Conservation (phyloP, 2,888 invertebrate genomes). For the Drosophila diplacantha region DNA sequence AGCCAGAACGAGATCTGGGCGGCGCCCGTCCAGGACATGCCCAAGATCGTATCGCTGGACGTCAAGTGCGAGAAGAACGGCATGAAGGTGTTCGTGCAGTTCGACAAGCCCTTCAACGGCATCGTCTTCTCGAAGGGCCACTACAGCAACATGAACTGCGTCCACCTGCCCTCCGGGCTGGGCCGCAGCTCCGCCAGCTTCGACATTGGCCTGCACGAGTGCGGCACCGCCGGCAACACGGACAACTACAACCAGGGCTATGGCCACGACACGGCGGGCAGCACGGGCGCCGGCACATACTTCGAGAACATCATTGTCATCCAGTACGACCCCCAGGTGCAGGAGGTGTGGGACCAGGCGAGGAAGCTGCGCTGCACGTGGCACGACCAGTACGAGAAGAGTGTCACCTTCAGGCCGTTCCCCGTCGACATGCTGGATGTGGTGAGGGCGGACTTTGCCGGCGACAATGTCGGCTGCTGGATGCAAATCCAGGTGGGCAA, state of each 20-base stretch:
- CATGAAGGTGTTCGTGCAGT: constrained; percentile 96
- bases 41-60: constrained; percentile 93
- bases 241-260: constrained; percentile 93
- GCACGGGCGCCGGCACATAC: constrained; percentile 89
- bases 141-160: constrained; percentile 94
- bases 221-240: constrained; percentile 94
- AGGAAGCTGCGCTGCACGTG: constrained; percentile 94
- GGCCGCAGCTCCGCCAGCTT: constrained; percentile 92
- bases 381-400: constrained; percentile 97
- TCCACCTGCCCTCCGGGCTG: constrained; percentile 92
- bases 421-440: constrained; percentile 97
- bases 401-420: constrained; percentile 95
- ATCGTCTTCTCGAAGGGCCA: constrained; percentile 96
- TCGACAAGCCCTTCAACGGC: constrained; percentile 96
- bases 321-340: constrained; percentile 95
- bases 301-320: constrained; percentile 96
- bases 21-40: constrained; percentile 91
- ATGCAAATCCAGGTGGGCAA: constrained; percentile 98
- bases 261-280: constrained; percentile 84
- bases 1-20: constrained; percentile 89
- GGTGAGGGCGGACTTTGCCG: constrained; percentile 95
- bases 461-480: constrained; percentile 97
- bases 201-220: constrained; percentile 93
- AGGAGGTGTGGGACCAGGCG: constrained; percentile 97
- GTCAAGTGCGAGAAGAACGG: constrained; percentile 96